Evolutionary conservation across 2,113 vertebrate species (phyloP).

Genomic region (Perognathus longimembris): DNA sequence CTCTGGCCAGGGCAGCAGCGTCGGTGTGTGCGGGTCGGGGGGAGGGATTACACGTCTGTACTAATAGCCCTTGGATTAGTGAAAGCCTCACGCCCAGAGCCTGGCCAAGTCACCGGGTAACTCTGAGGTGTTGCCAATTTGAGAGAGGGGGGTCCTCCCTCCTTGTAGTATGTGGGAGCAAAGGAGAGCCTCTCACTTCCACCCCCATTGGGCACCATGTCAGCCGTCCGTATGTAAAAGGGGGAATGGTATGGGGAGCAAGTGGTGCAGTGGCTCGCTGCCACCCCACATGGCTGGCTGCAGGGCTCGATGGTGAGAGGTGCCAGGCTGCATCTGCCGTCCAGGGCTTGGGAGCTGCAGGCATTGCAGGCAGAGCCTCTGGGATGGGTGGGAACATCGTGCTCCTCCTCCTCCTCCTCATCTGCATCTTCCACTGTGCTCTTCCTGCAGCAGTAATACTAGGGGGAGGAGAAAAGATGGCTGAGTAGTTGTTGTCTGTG

Average conservation of each 20-base stretch:
- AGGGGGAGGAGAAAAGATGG: not conserved
- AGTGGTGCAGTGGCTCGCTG: slow-evolving; percentile 88
- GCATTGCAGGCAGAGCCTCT: slow-evolving; percentile 91
- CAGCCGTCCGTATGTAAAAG: slow-evolving; percentile 93
- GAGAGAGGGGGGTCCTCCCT: slow-evolving; percentile 89
- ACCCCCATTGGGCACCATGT: slow-evolving; percentile 94
- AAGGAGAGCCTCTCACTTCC: slow-evolving; percentile 93
- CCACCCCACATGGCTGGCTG: slow-evolving; percentile 78
- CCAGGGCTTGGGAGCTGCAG: slow-evolving; percentile 90
- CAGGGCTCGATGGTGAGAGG: slow-evolving; percentile 85
- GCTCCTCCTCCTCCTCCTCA: slow-evolving; percentile 87
- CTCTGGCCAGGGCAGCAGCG: not conserved
- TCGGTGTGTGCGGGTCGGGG: not conserved
- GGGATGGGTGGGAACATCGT: slow-evolving; percentile 84
- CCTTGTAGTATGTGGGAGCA: slow-evolving; percentile 91
- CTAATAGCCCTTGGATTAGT: slow-evolving; percentile 94
- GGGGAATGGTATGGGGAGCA: slow-evolving; percentile 94
- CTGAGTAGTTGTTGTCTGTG: not conserved
- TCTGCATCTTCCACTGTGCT: slow-evolving; percentile 92
- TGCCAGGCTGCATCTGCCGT: slow-evolving; percentile 86
- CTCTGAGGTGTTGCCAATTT: slow-evolving; percentile 88
- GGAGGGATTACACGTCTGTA: slow-evolving; percentile 92
- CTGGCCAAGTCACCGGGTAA: slow-evolving; percentile 90
- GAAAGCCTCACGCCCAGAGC: slow-evolving; percentile 87
- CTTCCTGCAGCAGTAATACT: slow-evolving; percentile 99